phyloP scores from a whole-genome alignment of 2,888 invertebrate genomes.

The Chironomus riparius region DNA sequence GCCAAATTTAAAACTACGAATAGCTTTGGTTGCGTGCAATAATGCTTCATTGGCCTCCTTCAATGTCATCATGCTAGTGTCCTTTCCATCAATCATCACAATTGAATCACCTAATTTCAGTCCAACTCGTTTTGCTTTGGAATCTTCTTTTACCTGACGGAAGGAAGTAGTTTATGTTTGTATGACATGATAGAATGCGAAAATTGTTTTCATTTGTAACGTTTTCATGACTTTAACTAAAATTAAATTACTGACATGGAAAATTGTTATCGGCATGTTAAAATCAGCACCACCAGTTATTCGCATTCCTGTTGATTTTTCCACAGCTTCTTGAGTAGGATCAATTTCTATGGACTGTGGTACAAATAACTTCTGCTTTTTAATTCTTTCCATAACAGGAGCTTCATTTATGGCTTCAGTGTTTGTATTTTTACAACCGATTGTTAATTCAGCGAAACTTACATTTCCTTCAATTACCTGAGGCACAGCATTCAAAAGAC shows the following conservation, averaged over 20 bases:
- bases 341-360: not conserved
- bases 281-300: slow-evolving; percentile 19
- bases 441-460: not conserved
- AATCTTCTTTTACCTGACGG: slow-evolving; percentile 4
- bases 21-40: slow-evolving; percentile 11
- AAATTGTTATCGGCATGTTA: slow-evolving; percentile 19
- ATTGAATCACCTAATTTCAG: slow-evolving; percentile 17
- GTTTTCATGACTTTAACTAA: not conserved
- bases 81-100: slow-evolving; percentile 13
- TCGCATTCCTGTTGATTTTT: not conserved
- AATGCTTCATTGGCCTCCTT: slow-evolving; percentile 5
- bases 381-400: not conserved
- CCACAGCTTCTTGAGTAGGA: not conserved
- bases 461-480: not conserved
- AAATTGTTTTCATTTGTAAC: not conserved
- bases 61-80: slow-evolving; percentile 4
- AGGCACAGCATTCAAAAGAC: not conserved
- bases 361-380: not conserved
- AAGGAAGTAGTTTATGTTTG: not conserved
- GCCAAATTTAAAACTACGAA: slow-evolving; percentile 10
- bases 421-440: not conserved
- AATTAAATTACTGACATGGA: not conserved
- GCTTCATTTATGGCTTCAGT: not conserved
- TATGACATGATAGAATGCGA: not conserved
- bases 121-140: slow-evolving; percentile 13